A percentile compares a stretch with the other conserved stretches of the same genome.
phyloP scores from a whole-genome alignment of 2,797 vertebrate species.

The Gymnoscopelus braueri region DNA sequence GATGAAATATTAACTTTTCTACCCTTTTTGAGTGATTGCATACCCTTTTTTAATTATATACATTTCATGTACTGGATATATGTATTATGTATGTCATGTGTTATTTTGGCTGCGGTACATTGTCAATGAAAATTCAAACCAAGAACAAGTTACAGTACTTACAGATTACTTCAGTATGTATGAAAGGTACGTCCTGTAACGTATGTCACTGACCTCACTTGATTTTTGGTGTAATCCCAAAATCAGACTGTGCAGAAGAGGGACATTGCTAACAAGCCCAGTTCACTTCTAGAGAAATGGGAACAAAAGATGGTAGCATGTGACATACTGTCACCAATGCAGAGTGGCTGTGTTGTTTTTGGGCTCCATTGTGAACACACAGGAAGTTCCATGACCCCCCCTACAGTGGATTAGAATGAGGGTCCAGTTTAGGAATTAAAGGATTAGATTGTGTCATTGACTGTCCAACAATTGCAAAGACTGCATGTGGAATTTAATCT shows the following conservation, averaged over 20 bases:
- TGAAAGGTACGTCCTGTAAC: not conserved
- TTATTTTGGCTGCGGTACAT: too few species aligned
- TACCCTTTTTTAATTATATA: too few species aligned
- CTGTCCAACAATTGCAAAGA: slow-evolving; percentile 19
- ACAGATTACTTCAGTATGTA: too few species aligned
- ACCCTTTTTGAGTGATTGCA: not conserved
- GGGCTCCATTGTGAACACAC: slow-evolving; percentile 59
- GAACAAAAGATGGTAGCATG: slow-evolving; percentile 36
- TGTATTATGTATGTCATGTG: too few species aligned
- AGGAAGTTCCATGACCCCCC: slow-evolving; percentile 64
- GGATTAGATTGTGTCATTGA: slow-evolving; percentile 58
- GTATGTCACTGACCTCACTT: not conserved
- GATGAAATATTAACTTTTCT: not conserved
- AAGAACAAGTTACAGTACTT: not conserved
- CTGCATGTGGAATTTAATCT: slow-evolving; percentile 3
- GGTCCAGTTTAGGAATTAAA: slow-evolving; percentile 49
- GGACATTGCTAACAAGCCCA: not conserved
- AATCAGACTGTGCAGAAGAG: slow-evolving; percentile 14
- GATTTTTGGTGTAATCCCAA: not conserved
- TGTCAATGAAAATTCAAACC: too few species aligned
- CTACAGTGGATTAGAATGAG: slow-evolving; percentile 54
- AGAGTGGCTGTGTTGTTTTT: slow-evolving; percentile 67
- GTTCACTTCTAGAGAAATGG: slow-evolving; percentile 8
- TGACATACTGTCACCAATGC: slow-evolving; percentile 34
- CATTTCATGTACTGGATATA: too few species aligned